Conservation (phyloP, 2,888 invertebrate species). For the Dicycla oo region DNA sequence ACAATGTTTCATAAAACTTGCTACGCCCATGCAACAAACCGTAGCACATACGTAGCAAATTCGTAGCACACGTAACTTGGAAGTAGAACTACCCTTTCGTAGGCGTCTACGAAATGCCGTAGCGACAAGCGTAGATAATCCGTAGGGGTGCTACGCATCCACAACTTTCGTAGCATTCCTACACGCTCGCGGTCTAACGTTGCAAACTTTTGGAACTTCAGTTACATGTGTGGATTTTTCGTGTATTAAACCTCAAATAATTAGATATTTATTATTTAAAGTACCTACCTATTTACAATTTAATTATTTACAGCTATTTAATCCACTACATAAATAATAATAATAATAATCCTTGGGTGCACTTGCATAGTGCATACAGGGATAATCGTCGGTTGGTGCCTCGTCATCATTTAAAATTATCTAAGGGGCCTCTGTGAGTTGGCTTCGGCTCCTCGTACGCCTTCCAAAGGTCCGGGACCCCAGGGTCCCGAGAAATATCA, state of each 20-base stretch:
- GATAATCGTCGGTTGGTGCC: too few relatives aligned
- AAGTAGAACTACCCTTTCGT: conserved; percentile 31
- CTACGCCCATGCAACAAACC: not conserved
- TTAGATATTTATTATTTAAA: not conserved
- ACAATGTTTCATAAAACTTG: not conserved
- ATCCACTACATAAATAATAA: not conserved
- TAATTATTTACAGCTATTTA: too few relatives aligned
- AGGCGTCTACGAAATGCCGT: conserved; percentile 38
- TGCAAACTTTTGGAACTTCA: not conserved
- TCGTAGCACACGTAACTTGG: conserved; percentile 12
- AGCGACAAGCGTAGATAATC: conserved; percentile 19
- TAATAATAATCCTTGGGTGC: too few relatives aligned
- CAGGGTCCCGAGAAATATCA: too few relatives aligned
- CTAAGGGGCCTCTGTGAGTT: too few relatives aligned
- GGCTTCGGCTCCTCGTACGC: too few relatives aligned
- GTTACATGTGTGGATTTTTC: not conserved
- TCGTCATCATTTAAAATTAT: too few relatives aligned
- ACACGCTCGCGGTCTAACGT: not conserved
- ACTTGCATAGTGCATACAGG: too few relatives aligned
- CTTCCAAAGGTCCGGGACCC: too few relatives aligned
- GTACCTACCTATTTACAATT: not conserved
- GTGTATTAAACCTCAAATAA: not conserved
- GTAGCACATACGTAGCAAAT: not conserved
- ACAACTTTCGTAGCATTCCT: conserved; percentile 11
- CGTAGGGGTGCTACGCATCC: conserved; percentile 28